Base-by-base conservation (phyloP, 2,797 vertebrate genomes). In the Pseudochirops cupreus region DNA sequence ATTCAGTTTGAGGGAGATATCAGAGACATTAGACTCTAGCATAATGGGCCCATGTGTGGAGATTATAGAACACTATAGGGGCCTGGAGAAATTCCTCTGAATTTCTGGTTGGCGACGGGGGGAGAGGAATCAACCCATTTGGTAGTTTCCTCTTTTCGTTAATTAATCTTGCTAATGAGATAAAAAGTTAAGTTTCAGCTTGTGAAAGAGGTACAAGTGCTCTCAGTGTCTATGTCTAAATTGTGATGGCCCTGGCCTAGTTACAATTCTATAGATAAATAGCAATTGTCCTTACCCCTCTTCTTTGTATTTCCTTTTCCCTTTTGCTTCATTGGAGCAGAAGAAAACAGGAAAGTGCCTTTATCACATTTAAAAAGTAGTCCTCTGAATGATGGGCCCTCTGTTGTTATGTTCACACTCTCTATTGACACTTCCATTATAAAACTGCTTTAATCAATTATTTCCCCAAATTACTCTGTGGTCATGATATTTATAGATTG, bases 291-390 rank as follows among this genome's bases (percentile, higher is more conserved):
- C 95, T 82, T 92, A 95, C 95, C 55, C 39, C 16, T 96, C 94
- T 67, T 93, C 92, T 46, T 31, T 93, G 0, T 2, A 9, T 46
- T 56, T 54, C 0, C 94, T 67, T 96, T 97, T 90, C 92, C 59
- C 56, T 62, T 93, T 94, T 94, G 91, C 29, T 96, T 24, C 12
- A 94, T n/a, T n/a, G 95, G 95, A 98, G 91, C 55, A 55, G 9
- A 28, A 95, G 67, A 94, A 97, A 95, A 92, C 91, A 95, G 56
- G 95, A 94, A 4, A 14, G 0, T 91, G 12, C 29, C 91, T n/a
- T 90, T 92, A 94, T 91, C 95, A 33, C 87, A 94, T 94, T 96
- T 96, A 67, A 95, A 98, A 97, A 95, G 11, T 54, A 94, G 4
- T 96, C 39, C 87, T 0, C 0, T 94, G 26, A 91, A 29, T 94